Base-by-base conservation (phyloP, 2,797 vertebrate genomes). In the Pangasius djambal region DNA sequence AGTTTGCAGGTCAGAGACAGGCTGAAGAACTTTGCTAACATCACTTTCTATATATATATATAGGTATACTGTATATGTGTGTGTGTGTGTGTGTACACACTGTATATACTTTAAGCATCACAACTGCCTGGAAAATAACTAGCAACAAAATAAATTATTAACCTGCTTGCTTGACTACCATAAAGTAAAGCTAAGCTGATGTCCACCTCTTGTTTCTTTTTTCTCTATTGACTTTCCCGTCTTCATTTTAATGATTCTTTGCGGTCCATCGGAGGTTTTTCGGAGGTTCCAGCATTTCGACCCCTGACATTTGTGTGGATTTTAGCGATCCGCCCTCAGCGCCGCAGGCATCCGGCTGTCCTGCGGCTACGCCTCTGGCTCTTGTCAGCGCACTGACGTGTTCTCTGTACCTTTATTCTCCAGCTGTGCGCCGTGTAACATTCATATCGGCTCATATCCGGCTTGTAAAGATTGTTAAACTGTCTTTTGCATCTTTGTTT, bases 301-400 rank as follows among this genome's bases (percentile, higher is more conserved):
- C 77, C 0, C n/a, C 9, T 81, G 78, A 22, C 18, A 6, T 59
- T 13, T 18, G 18, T 37, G 78, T 81, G 55, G 77, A 79, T 59
- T 81, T 25, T 2, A 37, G 31, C 25, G 78, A 81, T 37, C 31
- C 52, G 18, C 55, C 78, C 52, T 34, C 16, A 37, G 78, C 31
- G 52, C 52, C 52, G 1, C 78, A 22, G 52, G 52, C 78, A 20
- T 13, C 78, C 22, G 78, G 31, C 52, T 59, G 78, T 81, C 78
- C 78, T 81, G 52, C 31, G 25, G 78, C 78, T 59, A 37, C 55
- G 31, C 78, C 78, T 37, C 77, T 34, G 52, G 77, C 77, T 57
- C 52, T 55, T 10, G n/a, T 79, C 77, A 34, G 31, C 0, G 12
- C 12, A 2, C 74, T 28, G 74, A 77, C 6, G 22, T 15, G 10